Percentiles rank a stretch among this genome's conserved stretches.
Conservation (phyloP, 1,140 invertebrate species). For the Ganaspis sp. region DNA sequence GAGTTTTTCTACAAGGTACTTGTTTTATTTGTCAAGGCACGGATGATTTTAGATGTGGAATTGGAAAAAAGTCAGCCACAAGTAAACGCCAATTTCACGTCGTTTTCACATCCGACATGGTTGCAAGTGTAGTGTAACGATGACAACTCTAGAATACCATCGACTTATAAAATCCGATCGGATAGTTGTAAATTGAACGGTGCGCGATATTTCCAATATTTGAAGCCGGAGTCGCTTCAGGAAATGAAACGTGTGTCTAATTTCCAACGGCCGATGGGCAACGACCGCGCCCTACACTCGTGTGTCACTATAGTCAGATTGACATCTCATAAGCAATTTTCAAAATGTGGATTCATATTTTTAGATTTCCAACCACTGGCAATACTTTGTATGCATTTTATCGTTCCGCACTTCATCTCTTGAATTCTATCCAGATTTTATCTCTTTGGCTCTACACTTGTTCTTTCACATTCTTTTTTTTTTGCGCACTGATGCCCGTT, state of each 20-base stretch:
- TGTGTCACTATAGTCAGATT: not conserved
- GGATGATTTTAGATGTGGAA: not conserved
- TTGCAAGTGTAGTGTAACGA: not conserved
- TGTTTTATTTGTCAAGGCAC: not conserved
- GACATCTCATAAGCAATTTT: not conserved
- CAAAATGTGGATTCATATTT: not conserved
- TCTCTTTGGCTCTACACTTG: not conserved
- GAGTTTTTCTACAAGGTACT: no score
- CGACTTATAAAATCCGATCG: constrained; percentile 66
- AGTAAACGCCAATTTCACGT: not conserved
- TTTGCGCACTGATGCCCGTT: constrained; percentile 31
- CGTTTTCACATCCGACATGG: not conserved
- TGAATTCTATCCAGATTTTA: not conserved
- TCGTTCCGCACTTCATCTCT: not conserved
- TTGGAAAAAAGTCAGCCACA: not conserved
- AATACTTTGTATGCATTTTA: not conserved
- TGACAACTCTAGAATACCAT: constrained; percentile 45
- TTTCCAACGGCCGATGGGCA: constrained; percentile 68
- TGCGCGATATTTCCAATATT: constrained; percentile 73
- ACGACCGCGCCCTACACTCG: not conserved
- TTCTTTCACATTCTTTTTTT: not conserved
- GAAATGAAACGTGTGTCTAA: constrained; percentile 76
- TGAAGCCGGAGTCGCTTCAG: constrained; percentile 71
- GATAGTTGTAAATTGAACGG: constrained; percentile 69
- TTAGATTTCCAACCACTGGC: not conserved